Evolutionary conservation across 2,113 vertebrate species (phyloP), one percentile per base, ranked within the genome.

Genomic region (Murina feae): DNA sequence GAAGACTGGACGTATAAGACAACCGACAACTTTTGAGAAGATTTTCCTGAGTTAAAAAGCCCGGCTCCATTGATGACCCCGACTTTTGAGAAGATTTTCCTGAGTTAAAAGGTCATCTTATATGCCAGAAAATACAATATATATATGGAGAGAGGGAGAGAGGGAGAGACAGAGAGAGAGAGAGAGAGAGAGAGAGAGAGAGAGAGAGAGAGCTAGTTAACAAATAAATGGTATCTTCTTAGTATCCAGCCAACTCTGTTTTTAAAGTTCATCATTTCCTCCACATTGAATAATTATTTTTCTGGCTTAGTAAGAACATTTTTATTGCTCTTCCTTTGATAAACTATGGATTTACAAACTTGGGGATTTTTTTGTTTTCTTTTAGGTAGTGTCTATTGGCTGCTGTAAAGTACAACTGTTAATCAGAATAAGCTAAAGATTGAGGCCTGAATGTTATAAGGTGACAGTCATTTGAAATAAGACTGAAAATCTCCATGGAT

Each of bases 401-500:
- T 78, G 2, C 6, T 93, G 0, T 63, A 74, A 25, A 69, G 21
- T 85, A 80, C 14, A 91, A 12, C 35, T 75, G 58, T 89, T 97
- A 92, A 83, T 94, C 68, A 90, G 37, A 87, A 76, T 85, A 90
- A 81, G 47, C 49, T 90, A 74, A 90, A 80, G 76, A 86, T 75
- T 71, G 85, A 89, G 13, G 6, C 35, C 65, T 49, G 13, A 87
- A 74, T 90, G 69, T 69, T 82, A 28, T 30, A 82, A 83, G 60
- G 72, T 96, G 69, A 69, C 44, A 96, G 69, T 68, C 25, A 90
- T 78, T 95, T 91, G n/a, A 96, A 96, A 94, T 79, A 90, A 94
- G 68, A 72, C 68, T 86, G 71, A 94, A 97, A 96, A 55, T 83
- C 65, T 95, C 76, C 79, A 49, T 80, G 85, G 84, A 91, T 95